Percentiles rank a stretch among this genome's conserved stretches.
Conservation (phyloP, 2,113 vertebrate species). For the Amazona vittata region DNA sequence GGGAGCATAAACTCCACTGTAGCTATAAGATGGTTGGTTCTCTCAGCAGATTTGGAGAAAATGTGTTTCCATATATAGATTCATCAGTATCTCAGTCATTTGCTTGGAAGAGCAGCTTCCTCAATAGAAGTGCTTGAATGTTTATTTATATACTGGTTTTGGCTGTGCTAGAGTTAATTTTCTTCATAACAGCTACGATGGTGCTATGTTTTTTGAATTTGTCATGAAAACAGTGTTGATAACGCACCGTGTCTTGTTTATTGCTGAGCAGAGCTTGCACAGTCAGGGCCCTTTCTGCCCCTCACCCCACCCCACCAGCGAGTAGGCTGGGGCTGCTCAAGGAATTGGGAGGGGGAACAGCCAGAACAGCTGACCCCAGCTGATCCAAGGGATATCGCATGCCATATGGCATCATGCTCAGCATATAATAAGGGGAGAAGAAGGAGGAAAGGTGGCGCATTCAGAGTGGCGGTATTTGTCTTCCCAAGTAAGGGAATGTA, state of each 20-base stretch:
- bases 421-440: neutral
- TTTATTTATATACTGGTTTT: neutral
- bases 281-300: neutral
- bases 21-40: neutral
- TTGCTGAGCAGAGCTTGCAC: neutral
- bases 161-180: neutral
- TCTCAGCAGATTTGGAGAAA: neutral
- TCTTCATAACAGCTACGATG: neutral
- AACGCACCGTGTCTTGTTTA: neutral
- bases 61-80: neutral
- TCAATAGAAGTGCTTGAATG: neutral
- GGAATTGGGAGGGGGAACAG: neutral
- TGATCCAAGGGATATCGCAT: neutral
- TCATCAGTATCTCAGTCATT: neutral
- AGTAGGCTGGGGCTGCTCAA: neutral
- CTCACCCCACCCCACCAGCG: rapidly evolving
- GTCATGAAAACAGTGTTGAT: neutral
- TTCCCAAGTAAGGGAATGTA: neutral
- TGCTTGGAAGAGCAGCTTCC: neutral
- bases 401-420: neutral
- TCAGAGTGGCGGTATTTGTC: rapidly evolving
- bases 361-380: neutral
- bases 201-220: neutral
- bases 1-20: neutral
- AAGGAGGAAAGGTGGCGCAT: neutral